Evolutionary conservation across 2,888 invertebrate genomes (phyloP).

Genomic region (Amblyteles armatorius): DNA sequence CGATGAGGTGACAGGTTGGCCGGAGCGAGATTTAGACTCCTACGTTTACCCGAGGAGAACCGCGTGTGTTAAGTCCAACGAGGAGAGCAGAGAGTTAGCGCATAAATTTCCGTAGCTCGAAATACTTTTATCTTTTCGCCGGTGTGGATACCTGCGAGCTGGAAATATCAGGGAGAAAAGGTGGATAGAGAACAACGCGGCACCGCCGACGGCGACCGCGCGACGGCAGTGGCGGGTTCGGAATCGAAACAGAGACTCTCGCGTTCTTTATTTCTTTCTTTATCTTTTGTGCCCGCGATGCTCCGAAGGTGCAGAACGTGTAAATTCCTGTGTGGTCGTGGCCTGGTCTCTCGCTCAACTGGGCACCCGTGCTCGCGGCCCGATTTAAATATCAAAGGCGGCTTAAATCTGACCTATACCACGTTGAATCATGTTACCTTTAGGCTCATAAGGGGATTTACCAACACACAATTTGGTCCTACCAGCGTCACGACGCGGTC

Average conservation of each 20-base stretch:
- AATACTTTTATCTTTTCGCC: slow-evolving; percentile 75
- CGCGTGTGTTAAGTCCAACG: slow-evolving; percentile 15
- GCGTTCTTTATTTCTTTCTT: slow-evolving; percentile 36
- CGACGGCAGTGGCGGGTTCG: slow-evolving; percentile 49
- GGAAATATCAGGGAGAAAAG: slow-evolving; percentile 63
- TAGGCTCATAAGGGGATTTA: slow-evolving; percentile 79
- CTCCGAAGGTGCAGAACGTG: slow-evolving; percentile 78
- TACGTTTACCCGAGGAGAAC: background rate
- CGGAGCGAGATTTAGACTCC: background rate
- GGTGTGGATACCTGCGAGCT: slow-evolving; percentile 61
- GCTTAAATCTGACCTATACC: slow-evolving; percentile 85
- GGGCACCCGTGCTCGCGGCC: slow-evolving; percentile 65
- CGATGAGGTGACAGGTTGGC: background rate
- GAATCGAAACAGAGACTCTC: slow-evolving; percentile 65
- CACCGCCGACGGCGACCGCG: slow-evolving; percentile 36
- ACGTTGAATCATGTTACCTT: slow-evolving; percentile 84
- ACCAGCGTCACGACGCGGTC: slow-evolving; percentile 43
- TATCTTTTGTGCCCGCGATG: slow-evolving; percentile 62
- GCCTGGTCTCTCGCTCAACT: slow-evolving; percentile 62
- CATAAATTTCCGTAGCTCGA: slow-evolving; percentile 75
- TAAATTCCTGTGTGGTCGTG: slow-evolving; percentile 83
- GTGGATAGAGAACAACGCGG: slow-evolving; percentile 55
- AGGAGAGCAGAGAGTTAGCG: slow-evolving; percentile 65
- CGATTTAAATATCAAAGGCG: slow-evolving; percentile 85
- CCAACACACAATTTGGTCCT: slow-evolving; percentile 73